Conservation (phyloP, 2,888 invertebrate species). For the Clivina fossor region DNA sequence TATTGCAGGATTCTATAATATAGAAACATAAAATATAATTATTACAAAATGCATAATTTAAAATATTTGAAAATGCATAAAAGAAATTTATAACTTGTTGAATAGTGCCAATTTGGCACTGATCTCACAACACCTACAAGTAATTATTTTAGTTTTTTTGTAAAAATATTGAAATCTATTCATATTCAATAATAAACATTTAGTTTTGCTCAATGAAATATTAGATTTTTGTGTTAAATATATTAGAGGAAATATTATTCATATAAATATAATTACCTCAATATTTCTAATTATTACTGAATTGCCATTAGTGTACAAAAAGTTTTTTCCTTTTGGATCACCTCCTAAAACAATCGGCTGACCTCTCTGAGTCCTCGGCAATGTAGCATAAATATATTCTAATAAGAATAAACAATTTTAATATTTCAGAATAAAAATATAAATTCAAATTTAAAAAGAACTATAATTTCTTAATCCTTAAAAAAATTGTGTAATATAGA, state of each 20-base stretch:
- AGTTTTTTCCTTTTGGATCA: slow-evolving; percentile 96
- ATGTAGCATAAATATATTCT: slow-evolving; percentile 89
- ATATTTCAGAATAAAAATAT: too few species aligned
- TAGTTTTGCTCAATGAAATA: too few species aligned
- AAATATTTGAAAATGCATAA: too few species aligned
- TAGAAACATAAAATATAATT: slow-evolving; percentile 27
- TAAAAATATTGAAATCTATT: too few species aligned
- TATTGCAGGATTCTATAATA: slow-evolving; percentile 80
- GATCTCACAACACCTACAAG: too few species aligned
- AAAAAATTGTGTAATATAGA: too few species aligned
- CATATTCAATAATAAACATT: too few species aligned
- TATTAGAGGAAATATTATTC: too few species aligned
- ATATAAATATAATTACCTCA: slow-evolving; percentile 70
- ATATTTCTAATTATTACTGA: slow-evolving; percentile 97
- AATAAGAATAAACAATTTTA: slow-evolving; percentile 51
- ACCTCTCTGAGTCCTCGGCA: slow-evolving; percentile 94
- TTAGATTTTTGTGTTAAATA: too few species aligned
- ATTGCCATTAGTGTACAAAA: slow-evolving; percentile 96
- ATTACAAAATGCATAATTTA: neutral
- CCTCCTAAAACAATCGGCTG: slow-evolving; percentile 91
- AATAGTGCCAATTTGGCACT: slow-evolving; percentile 2
- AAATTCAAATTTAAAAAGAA: too few species aligned
- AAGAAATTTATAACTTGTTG: slow-evolving; percentile 5
- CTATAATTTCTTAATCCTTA: too few species aligned
- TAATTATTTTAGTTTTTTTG: too few species aligned